A percentile compares a stretch with the other conserved stretches of the same genome.
These are phyloP conservation scores for Sorex maritimensis DNA, from an alignment of 2,797 vertebrate genomes.

Conservation along the genomic window DNA sequence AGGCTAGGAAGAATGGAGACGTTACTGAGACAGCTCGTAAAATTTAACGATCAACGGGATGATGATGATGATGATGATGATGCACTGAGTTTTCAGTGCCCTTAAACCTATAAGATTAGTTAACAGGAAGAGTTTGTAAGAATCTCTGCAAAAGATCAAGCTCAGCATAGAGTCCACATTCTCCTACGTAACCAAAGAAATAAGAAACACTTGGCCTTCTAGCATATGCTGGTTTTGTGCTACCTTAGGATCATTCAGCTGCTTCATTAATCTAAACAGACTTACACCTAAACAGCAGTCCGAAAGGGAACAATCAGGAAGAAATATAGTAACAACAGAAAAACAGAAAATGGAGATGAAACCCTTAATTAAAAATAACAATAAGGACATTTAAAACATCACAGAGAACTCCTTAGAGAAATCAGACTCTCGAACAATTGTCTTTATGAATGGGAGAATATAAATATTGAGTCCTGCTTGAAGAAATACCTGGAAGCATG, in stretches of 20 bases:
- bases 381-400: not conserved
- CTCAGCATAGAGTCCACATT: no score
- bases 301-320: no score
- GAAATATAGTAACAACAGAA: not conserved
- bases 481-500: conserved; percentile 33
- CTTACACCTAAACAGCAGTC: no score
- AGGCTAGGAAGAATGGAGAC: no score
- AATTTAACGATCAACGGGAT: no score
- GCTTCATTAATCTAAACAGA: no score
- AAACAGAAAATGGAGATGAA: conserved; percentile 17
- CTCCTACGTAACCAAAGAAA: no score
- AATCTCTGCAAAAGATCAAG: not conserved
- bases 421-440: not conserved
- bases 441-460: not conserved
- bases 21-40: no score
- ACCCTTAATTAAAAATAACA: conserved; percentile 13
- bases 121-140: not conserved
- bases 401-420: not conserved
- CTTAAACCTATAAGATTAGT: not conserved
- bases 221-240: no score
- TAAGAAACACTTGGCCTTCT: no score
- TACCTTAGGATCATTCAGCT: no score
- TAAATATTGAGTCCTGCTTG: conserved; percentile 15
- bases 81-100: not conserved
- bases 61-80: not conserved